Evolutionary conservation across 2,113 vertebrate genomes (phyloP), one percentile per base, ranked within the genome.

Genomic region (Leptobrachium ailaonicum): DNA sequence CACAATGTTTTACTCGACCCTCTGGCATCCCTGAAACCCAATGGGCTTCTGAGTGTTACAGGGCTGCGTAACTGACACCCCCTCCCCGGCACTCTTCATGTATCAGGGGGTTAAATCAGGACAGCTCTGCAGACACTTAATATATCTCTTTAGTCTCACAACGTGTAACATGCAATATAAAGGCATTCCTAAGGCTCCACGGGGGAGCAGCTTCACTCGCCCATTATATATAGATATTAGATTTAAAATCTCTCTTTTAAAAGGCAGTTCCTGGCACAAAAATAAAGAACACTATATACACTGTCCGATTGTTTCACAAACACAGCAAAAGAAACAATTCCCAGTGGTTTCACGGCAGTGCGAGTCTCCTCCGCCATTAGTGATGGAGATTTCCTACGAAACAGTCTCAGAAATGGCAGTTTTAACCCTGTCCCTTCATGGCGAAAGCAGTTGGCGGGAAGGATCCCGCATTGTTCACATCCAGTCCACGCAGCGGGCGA

Each of bases 281-380:
- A 73, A 80, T 80, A 80, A 80, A 79, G 70, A 66, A 80, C 47
- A 73, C 71, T 67, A 73, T 73, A 74, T 67, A 80, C 62, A 80
- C 71, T 67, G 71, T 80, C 62, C 62, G 66, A 80, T 67, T 80
- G 71, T 80, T 73, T 66, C 74, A 45, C 63, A 73, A 68, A 80
- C 78, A 80, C 78, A 80, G 78, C 78, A 80, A 80, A 78, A 32
- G 20, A 32, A 32, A 32, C 20, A 62, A 71, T 47, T 77, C 76
- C 67, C 70, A 73, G 62, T 80, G 62, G 32, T 67, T 47, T 80
- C 50, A 73, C 54, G 44, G 44, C 76, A 78, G 67, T 43, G 40
- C 11, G 60, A 71, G n/a, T 50, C 44, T 71, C 68, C 68, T 32
- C 32, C n/a, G 41, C 13, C 47, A 56, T 80, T 58, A 67, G 62